Conservation (phyloP, 2,113 vertebrate species). For the Eonycteris spelaea region DNA sequence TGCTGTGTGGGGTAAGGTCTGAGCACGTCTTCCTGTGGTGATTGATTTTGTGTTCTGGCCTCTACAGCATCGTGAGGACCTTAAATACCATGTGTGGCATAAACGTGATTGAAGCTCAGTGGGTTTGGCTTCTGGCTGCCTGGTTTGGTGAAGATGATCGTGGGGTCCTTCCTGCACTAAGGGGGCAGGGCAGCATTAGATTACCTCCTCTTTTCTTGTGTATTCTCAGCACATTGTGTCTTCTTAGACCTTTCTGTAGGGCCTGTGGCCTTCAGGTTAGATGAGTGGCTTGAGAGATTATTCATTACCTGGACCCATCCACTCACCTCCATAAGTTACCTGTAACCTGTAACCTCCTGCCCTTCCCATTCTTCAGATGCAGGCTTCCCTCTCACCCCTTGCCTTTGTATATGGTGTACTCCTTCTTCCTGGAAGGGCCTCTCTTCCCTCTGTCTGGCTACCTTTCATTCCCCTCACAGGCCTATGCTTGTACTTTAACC, state of each 20-base stretch:
- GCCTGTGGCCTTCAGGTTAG: background rate
- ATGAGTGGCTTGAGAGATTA: no score
- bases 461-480: background rate
- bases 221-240: background rate
- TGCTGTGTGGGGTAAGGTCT: background rate
- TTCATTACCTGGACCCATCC: background rate
- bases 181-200: background rate
- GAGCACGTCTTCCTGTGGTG: background rate
- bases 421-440: background rate
- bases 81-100: rapidly evolving
- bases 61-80: background rate
- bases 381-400: background rate
- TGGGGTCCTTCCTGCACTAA: background rate
- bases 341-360: background rate
- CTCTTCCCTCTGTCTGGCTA: background rate
- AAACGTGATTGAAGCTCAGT: no score
- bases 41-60: background rate
- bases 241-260: background rate
- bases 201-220: background rate
- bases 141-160: background rate
- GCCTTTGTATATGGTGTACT: background rate
- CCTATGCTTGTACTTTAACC: background rate
- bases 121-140: background rate
- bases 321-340: background rate
- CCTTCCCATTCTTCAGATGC: rapidly evolving